Base-by-base conservation (phyloP, 2,797 vertebrate genomes). In the Botia almorhae region DNA sequence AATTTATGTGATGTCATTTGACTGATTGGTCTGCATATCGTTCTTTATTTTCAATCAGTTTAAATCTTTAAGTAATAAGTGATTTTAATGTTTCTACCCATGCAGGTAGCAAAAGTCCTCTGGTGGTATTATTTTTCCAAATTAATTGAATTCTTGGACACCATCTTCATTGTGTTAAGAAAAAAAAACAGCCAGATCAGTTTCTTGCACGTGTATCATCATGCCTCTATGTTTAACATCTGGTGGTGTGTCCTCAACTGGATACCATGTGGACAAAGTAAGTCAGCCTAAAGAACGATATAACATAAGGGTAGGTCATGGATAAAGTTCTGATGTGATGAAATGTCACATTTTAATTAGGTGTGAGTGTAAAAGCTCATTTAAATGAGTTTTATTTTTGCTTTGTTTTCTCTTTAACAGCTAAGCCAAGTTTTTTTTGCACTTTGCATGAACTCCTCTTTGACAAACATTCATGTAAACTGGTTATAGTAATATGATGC, bases 121-220 rank as follows among this genome's bases (percentile, higher is more conserved):
- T 96, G 95, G 95, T 96, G 95, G 96, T 96, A 96, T 90, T 96
- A 96, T 89, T 95, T 96, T 89, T 96, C 95, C 80, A 96, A 96
- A 89, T 89, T 92, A 80, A 93, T 96, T 76, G 96, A 96, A 90
- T 96, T 96, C 87, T 90, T 94, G 88, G 95, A 96, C 90, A 96
- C 96, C 0, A 89, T 96, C 84, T 96, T 96, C 91, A 96, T 96
- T 83, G 92, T 96, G 81, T 86, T 96, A 86, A 91, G 96, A 86
- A 96, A 96, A 83, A 96, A 96, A 89, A 95, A 88, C 79, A 94
- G 87, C 85, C 95, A 96, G 89, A 95, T 96, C 83, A 95, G 95
- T 82, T 96, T 96, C 84, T 94, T 96, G 69, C 96, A 96, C 0
- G 95, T 96, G 6, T 96, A 96, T 88, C 96, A 96, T 85, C 96